Percentiles rank a stretch among this genome's conserved stretches.
phyloP scores from a whole-genome alignment of 2,113 vertebrate species.

The Erythrocercus mccallii region DNA sequence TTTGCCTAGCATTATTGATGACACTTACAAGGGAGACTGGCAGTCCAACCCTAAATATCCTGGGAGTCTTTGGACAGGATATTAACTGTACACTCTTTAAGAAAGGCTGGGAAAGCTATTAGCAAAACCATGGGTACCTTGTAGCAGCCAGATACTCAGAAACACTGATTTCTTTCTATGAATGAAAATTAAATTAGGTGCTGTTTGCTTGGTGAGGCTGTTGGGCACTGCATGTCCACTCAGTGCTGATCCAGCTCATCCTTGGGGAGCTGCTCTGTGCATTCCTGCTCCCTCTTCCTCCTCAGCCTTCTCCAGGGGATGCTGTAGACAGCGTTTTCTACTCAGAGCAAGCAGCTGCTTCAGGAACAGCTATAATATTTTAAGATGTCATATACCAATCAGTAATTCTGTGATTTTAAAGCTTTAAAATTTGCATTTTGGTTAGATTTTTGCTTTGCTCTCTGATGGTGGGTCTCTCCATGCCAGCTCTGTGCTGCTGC shows the following conservation, averaged over 20 bases:
- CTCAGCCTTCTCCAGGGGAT: not conserved
- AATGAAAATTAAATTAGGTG: not conserved
- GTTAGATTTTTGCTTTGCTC: not conserved
- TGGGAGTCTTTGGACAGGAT: not conserved
- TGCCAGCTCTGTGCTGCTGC: not conserved
- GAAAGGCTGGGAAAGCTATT: not conserved
- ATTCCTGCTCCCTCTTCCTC: not conserved
- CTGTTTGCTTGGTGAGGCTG: not conserved
- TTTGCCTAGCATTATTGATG: not conserved
- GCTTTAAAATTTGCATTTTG: not conserved
- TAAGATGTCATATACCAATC: not conserved
- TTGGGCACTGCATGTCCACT: not conserved
- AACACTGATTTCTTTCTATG: not conserved
- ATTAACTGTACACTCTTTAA: not conserved
- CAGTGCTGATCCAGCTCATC: fast-evolving
- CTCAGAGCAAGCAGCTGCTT: not conserved
- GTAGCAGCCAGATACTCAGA: not conserved
- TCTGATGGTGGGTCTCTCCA: not conserved
- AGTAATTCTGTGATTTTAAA: not conserved
- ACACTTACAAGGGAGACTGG: not conserved
- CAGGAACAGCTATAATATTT: not conserved
- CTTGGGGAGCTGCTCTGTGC: not conserved
- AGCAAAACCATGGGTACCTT: not conserved
- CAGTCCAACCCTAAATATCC: not conserved
- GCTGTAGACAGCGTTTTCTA: not conserved